Conservation (phyloP, 1,140 invertebrate species). For the Scaptomyza hsui region DNA sequence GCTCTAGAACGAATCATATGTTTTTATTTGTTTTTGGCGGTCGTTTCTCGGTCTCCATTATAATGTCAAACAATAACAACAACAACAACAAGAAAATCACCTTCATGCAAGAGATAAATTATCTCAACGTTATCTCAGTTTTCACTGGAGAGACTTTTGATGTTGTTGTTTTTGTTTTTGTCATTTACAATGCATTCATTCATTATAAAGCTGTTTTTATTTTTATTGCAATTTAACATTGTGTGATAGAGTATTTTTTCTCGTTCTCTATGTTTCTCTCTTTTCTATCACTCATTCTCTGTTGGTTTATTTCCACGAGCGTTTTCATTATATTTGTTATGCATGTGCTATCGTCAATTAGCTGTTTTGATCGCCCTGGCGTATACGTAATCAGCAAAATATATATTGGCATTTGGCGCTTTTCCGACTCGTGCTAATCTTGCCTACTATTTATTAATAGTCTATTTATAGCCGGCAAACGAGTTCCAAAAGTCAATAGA, state of each 20-base stretch:
- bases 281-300: neutral
- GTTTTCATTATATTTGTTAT: constrained; percentile 8
- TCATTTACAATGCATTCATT: constrained; percentile 10
- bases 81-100: constrained; percentile 49
- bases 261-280: neutral
- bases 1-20: constrained; percentile 50
- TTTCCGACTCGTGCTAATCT: neutral
- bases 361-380: constrained; percentile 40
- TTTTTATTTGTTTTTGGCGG: constrained; percentile 17
- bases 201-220: neutral
- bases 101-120: constrained; percentile 63
- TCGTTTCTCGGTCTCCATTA: constrained; percentile 37
- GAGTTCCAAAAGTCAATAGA: constrained; percentile 1
- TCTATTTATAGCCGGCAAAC: neutral
- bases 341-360: constrained; percentile 58
- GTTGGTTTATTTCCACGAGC: neutral
- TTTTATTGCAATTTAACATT: constrained; percentile 6
- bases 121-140: constrained; percentile 49
- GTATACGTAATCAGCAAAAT: constrained; percentile 63
- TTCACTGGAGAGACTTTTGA: constrained; percentile 21
- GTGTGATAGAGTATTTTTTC: neutral
- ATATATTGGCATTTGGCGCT: neutral
- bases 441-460: constrained; percentile 3
- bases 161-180: constrained; percentile 13
- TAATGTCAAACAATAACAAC: constrained; percentile 37